Evolutionary conservation across 2,113 vertebrate genomes (phyloP), one percentile per base, ranked within the genome.

Genomic region (Merops nubicus): DNA sequence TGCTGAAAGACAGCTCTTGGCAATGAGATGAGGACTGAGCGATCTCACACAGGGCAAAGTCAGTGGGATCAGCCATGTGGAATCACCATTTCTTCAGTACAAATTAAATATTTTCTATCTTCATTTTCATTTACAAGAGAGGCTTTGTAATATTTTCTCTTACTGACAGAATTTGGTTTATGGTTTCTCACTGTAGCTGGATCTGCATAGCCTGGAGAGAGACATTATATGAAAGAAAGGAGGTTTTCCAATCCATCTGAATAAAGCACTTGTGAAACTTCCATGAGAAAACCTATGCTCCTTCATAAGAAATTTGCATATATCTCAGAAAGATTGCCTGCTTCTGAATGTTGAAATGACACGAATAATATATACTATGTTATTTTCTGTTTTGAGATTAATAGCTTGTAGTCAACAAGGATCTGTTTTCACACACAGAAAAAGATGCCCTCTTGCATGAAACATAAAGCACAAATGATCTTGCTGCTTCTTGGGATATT

Each of bases 91-190:
- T 94, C 79, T 88, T 84, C 82, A 70, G 79, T 51, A 84, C 88
- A 96, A 95, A 92, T 79, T 92, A 96, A 90, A 88, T 96, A 91
- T 91, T 89, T 96, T 94, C 82, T 86, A 21, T 77, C 88, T 93
- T 95, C 33, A 75, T 88, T 94, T 90, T 88, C 75, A 34, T 91
- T 90, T 88, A 43, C 63, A 83, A 67, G 40, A 85, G 26, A 91
- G 47, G 28, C 23, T 88, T 84, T 81, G 64, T 57, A 94, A 79
- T 87, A 81, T 92, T 93, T 90, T 18, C 19, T 84, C 21, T 90
- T 11, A 7, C 34, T 74, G 70, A 67, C 31, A 77, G 68, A 88
- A 60, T 19, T 17, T 75, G 33, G 56, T 91, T 90, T 93, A 74
- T 47, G 64, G 23, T 63, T 86, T 93, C n/a, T 60, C 64, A 15